Conservation (phyloP, 1,140 invertebrate species). For the Drosophila oshimai region DNA sequence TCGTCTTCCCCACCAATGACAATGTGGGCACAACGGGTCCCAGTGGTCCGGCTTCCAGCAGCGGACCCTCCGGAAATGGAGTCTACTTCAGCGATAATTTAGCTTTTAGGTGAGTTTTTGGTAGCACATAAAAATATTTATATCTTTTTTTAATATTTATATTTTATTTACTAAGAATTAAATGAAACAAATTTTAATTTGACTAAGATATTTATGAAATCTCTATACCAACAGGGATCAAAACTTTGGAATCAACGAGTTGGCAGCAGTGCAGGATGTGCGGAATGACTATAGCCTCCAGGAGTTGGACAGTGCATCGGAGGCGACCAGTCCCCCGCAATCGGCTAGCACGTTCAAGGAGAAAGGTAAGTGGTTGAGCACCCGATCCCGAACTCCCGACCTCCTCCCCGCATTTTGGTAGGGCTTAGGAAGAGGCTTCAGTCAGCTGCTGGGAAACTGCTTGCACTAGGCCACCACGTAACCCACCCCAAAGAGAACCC, state of each 20-base stretch:
- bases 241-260: slow-evolving; percentile 84
- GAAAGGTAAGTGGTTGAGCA: slow-evolving; percentile 83
- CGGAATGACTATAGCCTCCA: slow-evolving; percentile 84
- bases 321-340: slow-evolving; percentile 70
- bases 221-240: slow-evolving; percentile 82
- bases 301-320: slow-evolving; percentile 83
- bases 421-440: slow-evolving; percentile 49
- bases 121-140: too few species aligned
- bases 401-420: slow-evolving; percentile 35
- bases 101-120: slow-evolving; percentile 83
- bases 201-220: too few species aligned
- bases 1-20: slow-evolving; percentile 84
- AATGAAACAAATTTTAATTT: too few species aligned
- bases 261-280: slow-evolving; percentile 83
- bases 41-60: slow-evolving; percentile 58
- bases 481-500: slow-evolving; percentile 24
- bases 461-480: slow-evolving; percentile 70
- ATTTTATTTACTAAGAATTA: neutral
- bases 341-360: slow-evolving; percentile 84
- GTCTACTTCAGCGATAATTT: slow-evolving; percentile 84
- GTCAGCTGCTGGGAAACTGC: slow-evolving; percentile 66
- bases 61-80: slow-evolving; percentile 66
- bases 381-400: neutral
- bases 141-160: neutral
- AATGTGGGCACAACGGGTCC: slow-evolving; percentile 83